These are phyloP conservation scores for Meteorus sp. DNA, from an alignment of 1,140 invertebrate species.

Conservation along the genomic window DNA sequence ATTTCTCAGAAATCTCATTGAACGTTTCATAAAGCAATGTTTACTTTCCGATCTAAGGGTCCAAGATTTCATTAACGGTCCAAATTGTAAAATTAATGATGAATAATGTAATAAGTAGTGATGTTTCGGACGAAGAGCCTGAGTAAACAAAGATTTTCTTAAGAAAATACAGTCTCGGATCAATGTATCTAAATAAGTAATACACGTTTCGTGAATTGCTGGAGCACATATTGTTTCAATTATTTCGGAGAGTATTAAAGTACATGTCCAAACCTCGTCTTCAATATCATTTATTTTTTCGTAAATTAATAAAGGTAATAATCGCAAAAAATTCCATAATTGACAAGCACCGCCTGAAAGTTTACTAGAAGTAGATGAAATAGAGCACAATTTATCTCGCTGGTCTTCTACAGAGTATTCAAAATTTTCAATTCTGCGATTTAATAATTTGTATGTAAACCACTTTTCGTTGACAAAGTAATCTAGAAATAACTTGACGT, in stretches of 20 bases:
- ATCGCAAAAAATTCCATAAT: constrained; percentile 27
- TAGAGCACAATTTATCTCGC: constrained; percentile 1
- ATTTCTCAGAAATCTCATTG: constrained; percentile 23
- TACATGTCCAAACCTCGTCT: constrained; percentile 19
- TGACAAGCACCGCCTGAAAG: constrained; percentile 27
- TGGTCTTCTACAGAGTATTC: constrained; percentile 11
- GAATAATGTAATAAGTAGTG: constrained; percentile 27
- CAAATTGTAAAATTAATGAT: constrained; percentile 23
- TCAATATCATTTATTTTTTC: constrained; percentile 24
- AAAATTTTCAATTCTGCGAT: constrained; percentile 2
- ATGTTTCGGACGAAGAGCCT: constrained; percentile 22
- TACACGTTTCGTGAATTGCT: constrained; percentile 22
- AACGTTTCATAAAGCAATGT: constrained; percentile 27
- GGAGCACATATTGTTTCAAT: constrained; percentile 28
- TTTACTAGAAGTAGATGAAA: constrained; percentile 12
- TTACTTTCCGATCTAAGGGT: constrained; percentile 30
- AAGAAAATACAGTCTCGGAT: constrained; percentile 18
- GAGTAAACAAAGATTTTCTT: constrained; percentile 8
- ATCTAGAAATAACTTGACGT: constrained; percentile 10
- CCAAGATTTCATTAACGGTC: constrained; percentile 29
- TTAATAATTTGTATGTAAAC: constrained; percentile 8
- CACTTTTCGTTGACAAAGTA: neutral
- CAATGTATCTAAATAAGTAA: constrained; percentile 23
- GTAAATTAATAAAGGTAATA: constrained; percentile 25
- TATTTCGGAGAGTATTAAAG: constrained; percentile 27